Evolutionary conservation across 1,140 invertebrate genomes (phyloP).

Genomic region (Vanessa atalanta): DNA sequence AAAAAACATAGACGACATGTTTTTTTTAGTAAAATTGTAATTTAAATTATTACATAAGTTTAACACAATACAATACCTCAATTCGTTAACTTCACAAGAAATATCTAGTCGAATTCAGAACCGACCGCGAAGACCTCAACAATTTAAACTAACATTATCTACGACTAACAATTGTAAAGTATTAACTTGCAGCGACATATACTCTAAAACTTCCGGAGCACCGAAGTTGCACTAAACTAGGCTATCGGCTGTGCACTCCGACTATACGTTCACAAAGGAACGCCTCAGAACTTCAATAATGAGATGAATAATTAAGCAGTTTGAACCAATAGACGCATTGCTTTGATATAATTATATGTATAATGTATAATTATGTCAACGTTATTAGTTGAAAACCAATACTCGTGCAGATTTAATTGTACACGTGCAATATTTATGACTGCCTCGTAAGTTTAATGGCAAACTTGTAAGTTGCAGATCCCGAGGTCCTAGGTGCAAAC

Average conservation of each 20-base stretch:
- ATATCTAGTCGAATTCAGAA: constrained; percentile 11
- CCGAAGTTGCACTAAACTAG: constrained; percentile 57
- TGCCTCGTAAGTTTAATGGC: too few species aligned
- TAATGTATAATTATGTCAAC: constrained; percentile 1
- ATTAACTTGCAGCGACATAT: constrained; percentile 52
- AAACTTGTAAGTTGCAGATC: too few species aligned
- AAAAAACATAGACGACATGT: too few species aligned
- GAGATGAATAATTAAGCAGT: constrained; percentile 75
- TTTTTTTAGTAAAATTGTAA: too few species aligned
- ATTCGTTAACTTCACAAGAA: neutral
- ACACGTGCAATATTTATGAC: too few species aligned
- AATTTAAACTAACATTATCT: constrained; percentile 49
- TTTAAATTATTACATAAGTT: too few species aligned
- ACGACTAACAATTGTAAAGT: constrained; percentile 51
- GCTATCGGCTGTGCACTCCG: constrained; percentile 57
- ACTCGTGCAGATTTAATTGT: neutral
- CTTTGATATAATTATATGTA: neutral
- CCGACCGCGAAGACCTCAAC: constrained; percentile 28
- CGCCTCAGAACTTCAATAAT: constrained; percentile 68
- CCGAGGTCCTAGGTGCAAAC: too few species aligned
- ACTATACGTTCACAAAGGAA: constrained; percentile 60
- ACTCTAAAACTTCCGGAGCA: constrained; percentile 57
- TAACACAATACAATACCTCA: too few species aligned
- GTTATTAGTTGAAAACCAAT: neutral
- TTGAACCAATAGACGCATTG: constrained; percentile 37